Evolutionary conservation across 1,140 invertebrate genomes (phyloP), one percentile per base, ranked within the genome.

Genomic region (Drosophila baimaii): DNA sequence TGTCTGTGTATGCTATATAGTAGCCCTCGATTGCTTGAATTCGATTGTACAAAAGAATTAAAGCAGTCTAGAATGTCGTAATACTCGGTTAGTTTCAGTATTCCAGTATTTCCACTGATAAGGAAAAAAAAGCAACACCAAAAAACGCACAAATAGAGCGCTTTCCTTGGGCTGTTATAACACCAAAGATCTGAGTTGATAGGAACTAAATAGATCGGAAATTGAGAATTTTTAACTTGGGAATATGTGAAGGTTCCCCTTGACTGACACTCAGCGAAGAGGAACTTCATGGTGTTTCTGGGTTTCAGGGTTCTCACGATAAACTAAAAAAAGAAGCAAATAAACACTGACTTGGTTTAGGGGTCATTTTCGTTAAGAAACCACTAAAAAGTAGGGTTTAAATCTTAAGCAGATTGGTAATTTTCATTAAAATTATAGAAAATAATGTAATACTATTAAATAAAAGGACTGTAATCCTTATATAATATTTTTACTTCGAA

Each of bases 41-140:
- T 58, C 52, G 72, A 58, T 76, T 77, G 55, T 58, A 76, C 61
- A 76, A 76, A 52, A 58, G 39, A 59, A 66, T 76, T 76, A 58
- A 59, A 55, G 44, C 62, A 35, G 13, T 35, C 43, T 41, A 31
- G 51, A 52, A 58, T 71, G 41, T 71, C 27, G 65, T 70, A 71
- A 71, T 49, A 47, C 25, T 13, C 31, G 25, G 13, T 17, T 33
- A 69, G 33, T 69, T 66, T 19, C 51, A 70, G n/a, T 31, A 44
- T 27, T 37, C 5, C 27, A 27, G 13, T 13, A 17, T 19, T 25
- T 41, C 10, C 23, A 29, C 52, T 49, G 69, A 71, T 71, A 71
- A 71, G 69, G 5, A 17, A 10, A 13, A n/a, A 51, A 44, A 19
- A 25, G n/a, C 6, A 23, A 61, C 19, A 51, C 19, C 37, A 64